Percentiles rank a stretch among this genome's conserved stretches.
Conservation (phyloP, 2,888 invertebrate genomes). For the Dioctria linearis region DNA sequence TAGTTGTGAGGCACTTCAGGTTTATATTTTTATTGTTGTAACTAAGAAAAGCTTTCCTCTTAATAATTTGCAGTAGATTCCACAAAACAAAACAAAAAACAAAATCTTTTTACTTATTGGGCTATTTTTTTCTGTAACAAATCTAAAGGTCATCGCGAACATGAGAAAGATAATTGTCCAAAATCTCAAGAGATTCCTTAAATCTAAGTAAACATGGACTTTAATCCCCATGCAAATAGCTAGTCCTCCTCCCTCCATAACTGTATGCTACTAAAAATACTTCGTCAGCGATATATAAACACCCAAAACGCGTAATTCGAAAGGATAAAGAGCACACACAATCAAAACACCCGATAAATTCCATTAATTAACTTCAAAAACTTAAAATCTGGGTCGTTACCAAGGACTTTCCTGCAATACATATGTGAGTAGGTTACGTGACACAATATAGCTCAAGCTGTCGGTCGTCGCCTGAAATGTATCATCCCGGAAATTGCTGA, state of each 20-base stretch:
- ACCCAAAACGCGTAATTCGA: neutral
- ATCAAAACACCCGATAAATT: slow-evolving; percentile 7
- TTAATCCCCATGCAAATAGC: neutral
- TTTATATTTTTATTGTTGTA: neutral
- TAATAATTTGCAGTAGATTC: neutral
- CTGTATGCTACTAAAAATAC: neutral
- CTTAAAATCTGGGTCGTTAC: slow-evolving; percentile 29
- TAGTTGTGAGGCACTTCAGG: neutral
- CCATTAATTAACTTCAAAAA: neutral
- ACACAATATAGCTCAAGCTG: neutral
- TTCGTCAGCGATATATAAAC: neutral
- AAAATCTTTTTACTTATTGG: neutral
- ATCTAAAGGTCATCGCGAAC: neutral
- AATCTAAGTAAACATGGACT: neutral
- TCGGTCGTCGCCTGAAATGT: slow-evolving; percentile 15
- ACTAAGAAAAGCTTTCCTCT: neutral
- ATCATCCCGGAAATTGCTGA: slow-evolving; percentile 46
- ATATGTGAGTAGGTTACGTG: neutral
- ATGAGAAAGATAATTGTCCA: neutral
- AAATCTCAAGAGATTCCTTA: neutral
- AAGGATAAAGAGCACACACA: slow-evolving; percentile 14
- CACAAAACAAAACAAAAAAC: neutral
- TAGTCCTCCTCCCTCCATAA: neutral
- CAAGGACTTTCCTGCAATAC: neutral
- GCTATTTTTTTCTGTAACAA: neutral